Evolutionary conservation across 2,113 vertebrate genomes (phyloP).

Genomic region (Rhagologus leucostigma): DNA sequence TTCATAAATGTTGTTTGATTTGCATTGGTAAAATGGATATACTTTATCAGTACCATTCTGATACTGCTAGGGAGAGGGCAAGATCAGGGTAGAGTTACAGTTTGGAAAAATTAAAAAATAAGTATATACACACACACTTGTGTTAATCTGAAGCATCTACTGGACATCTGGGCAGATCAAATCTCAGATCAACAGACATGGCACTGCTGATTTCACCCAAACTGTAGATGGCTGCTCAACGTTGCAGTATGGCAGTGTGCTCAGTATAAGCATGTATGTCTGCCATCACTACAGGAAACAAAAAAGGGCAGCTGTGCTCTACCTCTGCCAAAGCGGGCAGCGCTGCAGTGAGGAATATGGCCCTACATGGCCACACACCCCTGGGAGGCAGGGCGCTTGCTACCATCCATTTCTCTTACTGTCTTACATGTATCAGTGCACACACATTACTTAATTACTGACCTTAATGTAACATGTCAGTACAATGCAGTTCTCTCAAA

Average conservation of each 20-base stretch:
- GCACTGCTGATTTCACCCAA: neutral
- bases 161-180: neutral
- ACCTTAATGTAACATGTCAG: constrained; percentile 39
- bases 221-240: neutral
- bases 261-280: neutral
- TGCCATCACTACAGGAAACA: neutral
- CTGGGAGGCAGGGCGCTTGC: neutral
- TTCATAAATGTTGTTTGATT: neutral
- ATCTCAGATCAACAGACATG: neutral
- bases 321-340: neutral
- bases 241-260: neutral
- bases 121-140: neutral
- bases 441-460: neutral
- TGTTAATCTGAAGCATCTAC: neutral
- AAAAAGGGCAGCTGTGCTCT: neutral
- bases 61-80: neutral
- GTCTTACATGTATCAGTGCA: neutral
- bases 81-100: neutral
- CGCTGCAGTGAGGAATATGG: neutral
- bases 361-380: neutral
- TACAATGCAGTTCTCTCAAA: neutral
- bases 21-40: neutral
- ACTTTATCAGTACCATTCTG: neutral
- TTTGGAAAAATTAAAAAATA: neutral
- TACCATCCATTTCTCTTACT: neutral